Conservation (phyloP, 2,113 vertebrate genomes). For the Lamprologus callipterus region DNA sequence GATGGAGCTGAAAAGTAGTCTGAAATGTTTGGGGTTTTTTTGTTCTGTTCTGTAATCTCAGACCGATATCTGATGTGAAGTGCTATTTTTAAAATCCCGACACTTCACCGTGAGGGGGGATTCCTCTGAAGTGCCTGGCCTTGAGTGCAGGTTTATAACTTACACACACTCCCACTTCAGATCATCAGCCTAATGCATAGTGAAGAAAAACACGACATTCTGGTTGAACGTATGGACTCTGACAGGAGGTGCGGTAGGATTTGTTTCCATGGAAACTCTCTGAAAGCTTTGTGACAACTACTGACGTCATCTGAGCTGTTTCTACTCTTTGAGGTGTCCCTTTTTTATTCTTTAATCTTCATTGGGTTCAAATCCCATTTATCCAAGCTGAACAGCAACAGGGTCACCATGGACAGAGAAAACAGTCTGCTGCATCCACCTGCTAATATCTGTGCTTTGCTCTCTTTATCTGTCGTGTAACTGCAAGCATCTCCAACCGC, state of each 20-base stretch:
- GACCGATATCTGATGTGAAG: background rate
- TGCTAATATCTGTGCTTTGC: background rate
- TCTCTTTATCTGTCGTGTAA: background rate
- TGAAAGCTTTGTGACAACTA: background rate
- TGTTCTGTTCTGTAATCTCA: background rate
- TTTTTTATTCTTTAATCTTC: background rate
- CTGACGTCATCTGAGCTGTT: background rate
- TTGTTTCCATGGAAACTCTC: background rate
- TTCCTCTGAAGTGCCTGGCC: background rate
- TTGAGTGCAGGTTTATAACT: background rate
- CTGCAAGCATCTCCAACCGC: background rate
- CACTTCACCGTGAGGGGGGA: background rate
- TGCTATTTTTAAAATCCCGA: background rate
- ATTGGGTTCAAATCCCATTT: background rate
- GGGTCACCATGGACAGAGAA: background rate
- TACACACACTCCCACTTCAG: background rate
- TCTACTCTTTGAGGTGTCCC: background rate
- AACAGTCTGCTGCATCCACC: background rate
- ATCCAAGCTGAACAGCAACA: background rate
- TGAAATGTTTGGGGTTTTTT: background rate
- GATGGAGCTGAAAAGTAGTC: background rate
- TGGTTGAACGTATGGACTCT: background rate
- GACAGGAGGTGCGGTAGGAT: background rate
- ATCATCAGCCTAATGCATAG: background rate
- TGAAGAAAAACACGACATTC: background rate